phyloP scores from a whole-genome alignment of 2,888 invertebrate species.

The Leucophenga montana region DNA sequence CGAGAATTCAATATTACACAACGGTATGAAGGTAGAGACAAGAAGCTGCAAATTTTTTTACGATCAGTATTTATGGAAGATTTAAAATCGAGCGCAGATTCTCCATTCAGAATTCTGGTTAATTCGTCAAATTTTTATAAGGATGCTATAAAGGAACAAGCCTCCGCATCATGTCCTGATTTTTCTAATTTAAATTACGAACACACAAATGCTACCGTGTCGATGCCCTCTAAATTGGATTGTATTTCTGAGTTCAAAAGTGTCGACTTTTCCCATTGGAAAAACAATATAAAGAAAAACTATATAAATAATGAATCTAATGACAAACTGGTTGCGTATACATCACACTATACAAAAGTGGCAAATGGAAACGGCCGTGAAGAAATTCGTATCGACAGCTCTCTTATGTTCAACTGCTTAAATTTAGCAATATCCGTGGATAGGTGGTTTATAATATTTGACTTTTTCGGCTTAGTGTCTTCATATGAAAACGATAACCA shows the following conservation, averaged over 20 bases:
- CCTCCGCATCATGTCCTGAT: constrained; percentile 63
- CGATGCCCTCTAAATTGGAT: constrained; percentile 78
- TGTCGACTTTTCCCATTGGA: constrained; percentile 22
- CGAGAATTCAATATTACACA: constrained; percentile 86
- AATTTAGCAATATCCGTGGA: too few species aligned
- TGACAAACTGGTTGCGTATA: constrained; percentile 84
- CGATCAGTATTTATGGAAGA: constrained; percentile 94
- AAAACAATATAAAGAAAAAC: constrained; percentile 33
- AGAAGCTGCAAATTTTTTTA: constrained; percentile 84
- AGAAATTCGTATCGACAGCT: background rate
- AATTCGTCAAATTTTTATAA: constrained; percentile 71
- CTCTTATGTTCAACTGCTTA: too few species aligned
- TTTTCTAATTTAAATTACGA: constrained; percentile 54
- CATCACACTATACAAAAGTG: constrained; percentile 80
- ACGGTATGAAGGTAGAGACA: constrained; percentile 81
- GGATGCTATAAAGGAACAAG: constrained; percentile 45
- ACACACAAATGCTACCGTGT: constrained; percentile 68
- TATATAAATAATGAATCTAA: constrained; percentile 58
- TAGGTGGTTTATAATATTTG: too few species aligned
- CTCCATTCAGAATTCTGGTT: constrained; percentile 88
- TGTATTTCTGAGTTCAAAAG: constrained; percentile 74
- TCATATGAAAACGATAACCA: too few species aligned
- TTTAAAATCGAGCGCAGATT: constrained; percentile 83
- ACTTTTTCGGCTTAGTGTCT: too few species aligned
- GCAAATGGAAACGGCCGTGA: background rate